These are phyloP conservation scores for Parazoanthus swiftii DNA, from an alignment of 92 coral and sea anemone genomes.

Conservation along the genomic window DNA sequence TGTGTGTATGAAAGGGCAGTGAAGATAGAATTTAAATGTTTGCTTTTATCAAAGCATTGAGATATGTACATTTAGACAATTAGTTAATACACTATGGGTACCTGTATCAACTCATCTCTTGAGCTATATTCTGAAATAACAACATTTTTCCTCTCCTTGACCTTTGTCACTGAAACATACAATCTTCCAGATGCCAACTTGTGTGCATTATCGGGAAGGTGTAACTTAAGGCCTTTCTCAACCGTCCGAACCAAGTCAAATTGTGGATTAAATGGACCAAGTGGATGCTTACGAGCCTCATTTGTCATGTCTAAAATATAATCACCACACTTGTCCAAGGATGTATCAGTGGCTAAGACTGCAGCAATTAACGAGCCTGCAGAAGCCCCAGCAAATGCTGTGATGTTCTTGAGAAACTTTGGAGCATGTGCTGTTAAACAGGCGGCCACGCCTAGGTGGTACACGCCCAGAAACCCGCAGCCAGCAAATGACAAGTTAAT, in stretches of 20 bases:
- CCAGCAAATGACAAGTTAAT: slow-evolving; percentile 98
- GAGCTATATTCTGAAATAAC: slow-evolving; percentile 88
- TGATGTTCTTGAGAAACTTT: slow-evolving; percentile 67
- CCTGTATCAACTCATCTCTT: slow-evolving; percentile 91
- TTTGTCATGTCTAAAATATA: slow-evolving; percentile 72
- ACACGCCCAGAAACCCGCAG: slow-evolving; percentile 96
- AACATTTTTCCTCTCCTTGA: slow-evolving; percentile 76
- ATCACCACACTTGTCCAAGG: slow-evolving; percentile 76
- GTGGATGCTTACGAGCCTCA: slow-evolving; percentile 78
- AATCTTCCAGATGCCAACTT: slow-evolving; percentile 79
- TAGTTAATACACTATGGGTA: neutral
- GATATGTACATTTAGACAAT: no score
- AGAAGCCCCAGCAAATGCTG: slow-evolving; percentile 95
- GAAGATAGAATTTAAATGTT: no score
- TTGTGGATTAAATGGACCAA: slow-evolving; percentile 91
- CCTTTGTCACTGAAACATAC: slow-evolving; percentile 83
- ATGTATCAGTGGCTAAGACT: slow-evolving; percentile 85
- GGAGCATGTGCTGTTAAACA: slow-evolving; percentile 86
- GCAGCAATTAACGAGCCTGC: slow-evolving; percentile 98
- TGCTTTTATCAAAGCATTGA: no score
- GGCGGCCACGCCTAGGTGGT: slow-evolving; percentile 87
- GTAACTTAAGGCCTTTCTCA: slow-evolving; percentile 66
- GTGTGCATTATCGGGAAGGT: slow-evolving; percentile 82
- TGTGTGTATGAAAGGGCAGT: no score
- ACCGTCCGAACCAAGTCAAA: slow-evolving; percentile 86